Base-by-base conservation (phyloP, 2,888 invertebrate genomes). In the Lepidocyrtinus sp. region DNA sequence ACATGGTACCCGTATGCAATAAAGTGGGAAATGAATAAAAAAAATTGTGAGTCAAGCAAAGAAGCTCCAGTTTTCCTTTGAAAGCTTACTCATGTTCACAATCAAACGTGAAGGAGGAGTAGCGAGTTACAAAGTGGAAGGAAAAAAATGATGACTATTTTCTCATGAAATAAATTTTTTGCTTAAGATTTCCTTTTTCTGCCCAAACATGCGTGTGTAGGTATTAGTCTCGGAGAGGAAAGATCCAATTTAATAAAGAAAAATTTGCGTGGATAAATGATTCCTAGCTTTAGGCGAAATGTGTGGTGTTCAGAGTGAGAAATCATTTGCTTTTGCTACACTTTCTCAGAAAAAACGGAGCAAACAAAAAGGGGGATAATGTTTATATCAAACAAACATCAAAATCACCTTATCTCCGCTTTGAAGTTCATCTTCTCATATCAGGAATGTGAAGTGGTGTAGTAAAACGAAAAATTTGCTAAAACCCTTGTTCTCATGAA, bases 21-120 rank as follows among this genome's bases (percentile, higher is more conserved):
- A 12, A 3, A 12, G 50, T 55, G 9, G 24, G n/a, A 21, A 26
- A 62, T 25, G 62, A 45, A 46, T 45, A 22, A 45, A 19, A 26
- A 70, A 46, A 21, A 21, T 7, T 50, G 15, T 50, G 5, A 55
- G 24, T 1, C 1, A 71, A 62, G 12, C 17, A 36, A 45, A 68
- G 24, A 9, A 12, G 24, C 61, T 75, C 45, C 45, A 67, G 27
- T 22, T 27, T 75, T 75, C 68, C 55, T 9, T 74, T 75, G 75
- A 21, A 75, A 74, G 7, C 61, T 45, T 63, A 17, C 50, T n/a
- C n/a, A n/a, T n/a, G n/a, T n/a, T n/a, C n/a, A n/a, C n/a, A n/a
- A n/a, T n/a, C n/a, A n/a, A n/a, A n/a, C n/a, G n/a, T n/a, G n/a
- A n/a, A n/a, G n/a, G n/a, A n/a, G n/a, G n/a, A n/a, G n/a, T n/a